Evolutionary conservation across 2,797 vertebrate species (phyloP).

Genomic region (Anguilla anguilla): DNA sequence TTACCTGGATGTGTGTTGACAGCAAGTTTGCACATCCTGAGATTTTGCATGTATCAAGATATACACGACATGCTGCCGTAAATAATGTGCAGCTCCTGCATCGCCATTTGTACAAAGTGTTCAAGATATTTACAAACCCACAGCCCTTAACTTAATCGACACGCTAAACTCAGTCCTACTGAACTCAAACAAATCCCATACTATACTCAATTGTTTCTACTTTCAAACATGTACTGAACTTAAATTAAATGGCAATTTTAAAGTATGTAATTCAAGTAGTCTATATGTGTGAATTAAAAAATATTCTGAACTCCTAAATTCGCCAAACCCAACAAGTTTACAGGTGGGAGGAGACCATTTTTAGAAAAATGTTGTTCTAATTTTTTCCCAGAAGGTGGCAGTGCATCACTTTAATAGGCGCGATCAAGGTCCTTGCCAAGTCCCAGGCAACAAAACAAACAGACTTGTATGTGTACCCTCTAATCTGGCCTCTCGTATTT

Average conservation of each 20-base stretch:
- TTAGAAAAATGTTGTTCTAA: neutral
- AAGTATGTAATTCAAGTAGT: neutral
- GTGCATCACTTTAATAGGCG: slow-evolving; percentile 15
- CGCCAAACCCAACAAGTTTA: neutral
- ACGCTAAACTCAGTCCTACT: too few species aligned
- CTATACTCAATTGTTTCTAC: too few species aligned
- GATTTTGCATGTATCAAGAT: neutral
- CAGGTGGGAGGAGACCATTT: neutral
- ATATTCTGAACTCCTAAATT: neutral
- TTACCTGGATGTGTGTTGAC: neutral
- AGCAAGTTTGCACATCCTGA: neutral
- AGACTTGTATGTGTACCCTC: slow-evolving; percentile 36
- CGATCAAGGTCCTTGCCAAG: neutral
- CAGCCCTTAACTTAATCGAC: neutral
- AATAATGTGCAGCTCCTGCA: neutral
- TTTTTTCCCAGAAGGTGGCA: slow-evolving; percentile 33
- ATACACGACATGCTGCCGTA: neutral
- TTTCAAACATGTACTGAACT: too few species aligned
- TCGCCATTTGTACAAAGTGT: too few species aligned
- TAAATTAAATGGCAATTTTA: too few species aligned
- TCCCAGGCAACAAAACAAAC: slow-evolving; percentile 39
- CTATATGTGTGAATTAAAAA: too few species aligned
- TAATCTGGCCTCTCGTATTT: slow-evolving; percentile 43
- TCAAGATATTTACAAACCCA: neutral
- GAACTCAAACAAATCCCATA: too few species aligned